Conservation (phyloP, 2,888 invertebrate genomes). For the Clunio marinus region DNA sequence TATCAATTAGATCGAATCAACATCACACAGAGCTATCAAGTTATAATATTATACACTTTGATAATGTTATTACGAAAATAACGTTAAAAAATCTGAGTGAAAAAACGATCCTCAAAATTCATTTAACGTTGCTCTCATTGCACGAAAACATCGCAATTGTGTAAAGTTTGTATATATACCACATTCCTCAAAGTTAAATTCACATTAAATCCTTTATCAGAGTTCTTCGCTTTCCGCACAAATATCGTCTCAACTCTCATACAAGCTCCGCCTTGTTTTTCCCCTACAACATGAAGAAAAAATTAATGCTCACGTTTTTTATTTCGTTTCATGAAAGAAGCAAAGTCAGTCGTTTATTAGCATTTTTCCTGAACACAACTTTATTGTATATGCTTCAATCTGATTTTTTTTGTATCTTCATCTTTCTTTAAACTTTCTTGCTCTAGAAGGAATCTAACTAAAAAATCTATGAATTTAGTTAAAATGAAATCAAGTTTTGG, state of each 20-base stretch:
- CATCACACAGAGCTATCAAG: conserved; percentile 36
- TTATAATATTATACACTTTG: conserved; percentile 33
- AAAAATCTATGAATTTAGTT: too few relatives aligned
- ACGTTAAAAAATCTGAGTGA: conserved; percentile 33
- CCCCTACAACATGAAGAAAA: neutral
- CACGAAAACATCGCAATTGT: neutral
- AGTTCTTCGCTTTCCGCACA: neutral
- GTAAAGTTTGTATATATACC: neutral
- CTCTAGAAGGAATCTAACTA: too few relatives aligned
- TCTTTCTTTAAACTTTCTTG: too few relatives aligned
- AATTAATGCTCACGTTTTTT: neutral
- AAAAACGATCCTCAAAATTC: conserved; percentile 36
- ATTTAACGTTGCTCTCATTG: conserved; percentile 22
- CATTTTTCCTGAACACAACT: neutral
- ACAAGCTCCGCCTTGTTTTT: neutral
- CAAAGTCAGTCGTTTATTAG: neutral
- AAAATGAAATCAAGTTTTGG: too few relatives aligned
- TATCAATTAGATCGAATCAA: conserved; percentile 37
- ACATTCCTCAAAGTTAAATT: neutral
- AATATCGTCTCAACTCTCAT: neutral
- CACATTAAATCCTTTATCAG: conserved; percentile 28
- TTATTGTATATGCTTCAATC: too few relatives aligned
- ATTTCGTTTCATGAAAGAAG: too few relatives aligned
- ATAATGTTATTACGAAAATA: conserved; percentile 33
- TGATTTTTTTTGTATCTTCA: too few relatives aligned